phyloP scores from a whole-genome alignment of 2,797 vertebrate species.

The Sebastes hopkinsi region DNA sequence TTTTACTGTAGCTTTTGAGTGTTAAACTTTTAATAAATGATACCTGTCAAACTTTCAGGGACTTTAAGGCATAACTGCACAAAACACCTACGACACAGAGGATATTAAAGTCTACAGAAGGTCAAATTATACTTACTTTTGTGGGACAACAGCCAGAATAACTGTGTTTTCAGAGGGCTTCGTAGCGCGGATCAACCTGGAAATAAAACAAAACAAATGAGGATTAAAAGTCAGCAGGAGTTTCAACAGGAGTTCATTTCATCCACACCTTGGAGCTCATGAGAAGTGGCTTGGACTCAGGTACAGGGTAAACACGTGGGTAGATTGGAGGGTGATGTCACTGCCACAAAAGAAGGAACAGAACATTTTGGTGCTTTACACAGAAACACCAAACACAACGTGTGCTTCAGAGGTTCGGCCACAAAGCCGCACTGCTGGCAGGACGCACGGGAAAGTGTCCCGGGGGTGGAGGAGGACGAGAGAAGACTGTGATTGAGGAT shows the following conservation, averaged over 20 bases:
- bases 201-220: constrained; percentile 31
- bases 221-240: constrained; percentile 6
- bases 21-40: not conserved
- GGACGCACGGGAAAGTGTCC: constrained; percentile 26
- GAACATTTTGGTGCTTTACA: constrained; percentile 42
- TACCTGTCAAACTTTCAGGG: not conserved
- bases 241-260: constrained; percentile 20
- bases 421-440: constrained; percentile 42
- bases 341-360: constrained; percentile 21
- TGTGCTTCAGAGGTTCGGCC: constrained; percentile 50
- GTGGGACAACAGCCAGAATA: constrained; percentile 90
- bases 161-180: constrained; percentile 91
- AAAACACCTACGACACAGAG: not conserved
- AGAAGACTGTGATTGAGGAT: constrained; percentile 27
- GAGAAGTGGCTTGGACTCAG: constrained; percentile 30
- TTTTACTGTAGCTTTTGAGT: not conserved
- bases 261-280: constrained; percentile 22
- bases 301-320: constrained; percentile 35
- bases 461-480: not conserved
- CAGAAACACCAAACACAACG: constrained; percentile 48
- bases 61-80: not conserved
- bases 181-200: constrained; percentile 90
- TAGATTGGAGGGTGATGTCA: constrained; percentile 51
- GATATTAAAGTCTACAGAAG: not conserved
- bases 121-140: constrained; percentile 80